A percentile compares a stretch with the other conserved stretches of the same genome.
These are phyloP conservation scores for Pseudococcus viburni DNA, from an alignment of 2,888 invertebrate species.

Conservation along the genomic window DNA sequence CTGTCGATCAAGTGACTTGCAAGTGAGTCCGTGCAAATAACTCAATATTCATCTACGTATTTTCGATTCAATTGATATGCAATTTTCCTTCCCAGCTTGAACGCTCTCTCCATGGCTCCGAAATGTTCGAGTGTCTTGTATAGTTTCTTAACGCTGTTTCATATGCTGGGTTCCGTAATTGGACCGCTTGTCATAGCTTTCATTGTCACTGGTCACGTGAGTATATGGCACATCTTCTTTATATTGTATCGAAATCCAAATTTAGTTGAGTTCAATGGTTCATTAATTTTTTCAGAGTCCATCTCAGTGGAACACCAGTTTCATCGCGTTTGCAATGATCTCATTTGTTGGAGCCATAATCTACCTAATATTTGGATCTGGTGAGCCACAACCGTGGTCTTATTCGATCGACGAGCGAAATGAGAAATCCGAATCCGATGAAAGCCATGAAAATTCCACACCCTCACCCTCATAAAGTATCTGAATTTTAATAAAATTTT, in stretches of 20 bases:
- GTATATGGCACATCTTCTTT: neutral
- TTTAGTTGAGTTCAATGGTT: too few relatives aligned
- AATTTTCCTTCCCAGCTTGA: neutral
- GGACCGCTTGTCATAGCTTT: neutral
- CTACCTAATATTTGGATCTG: too few relatives aligned
- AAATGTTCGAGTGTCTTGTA: neutral
- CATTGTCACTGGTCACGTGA: neutral
- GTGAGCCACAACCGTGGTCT: too few relatives aligned
- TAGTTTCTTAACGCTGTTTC: neutral
- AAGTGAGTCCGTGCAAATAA: neutral
- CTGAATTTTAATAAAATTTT: too few relatives aligned
- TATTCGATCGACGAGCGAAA: too few relatives aligned
- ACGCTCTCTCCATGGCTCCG: neutral
- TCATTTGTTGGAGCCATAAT: too few relatives aligned
- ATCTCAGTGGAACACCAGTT: neutral
- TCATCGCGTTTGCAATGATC: too few relatives aligned
- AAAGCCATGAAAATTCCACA: too few relatives aligned
- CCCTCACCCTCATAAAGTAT: too few relatives aligned
- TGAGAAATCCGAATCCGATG: too few relatives aligned
- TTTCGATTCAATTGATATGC: neutral
- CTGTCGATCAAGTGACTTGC: neutral
- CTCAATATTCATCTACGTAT: too few relatives aligned
- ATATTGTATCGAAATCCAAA: too few relatives aligned
- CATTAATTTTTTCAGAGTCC: neutral
- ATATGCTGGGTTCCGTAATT: neutral